These are phyloP conservation scores for Eupithecia abbreviata DNA, from an alignment of 2,888 invertebrate species.

Conservation along the genomic window DNA sequence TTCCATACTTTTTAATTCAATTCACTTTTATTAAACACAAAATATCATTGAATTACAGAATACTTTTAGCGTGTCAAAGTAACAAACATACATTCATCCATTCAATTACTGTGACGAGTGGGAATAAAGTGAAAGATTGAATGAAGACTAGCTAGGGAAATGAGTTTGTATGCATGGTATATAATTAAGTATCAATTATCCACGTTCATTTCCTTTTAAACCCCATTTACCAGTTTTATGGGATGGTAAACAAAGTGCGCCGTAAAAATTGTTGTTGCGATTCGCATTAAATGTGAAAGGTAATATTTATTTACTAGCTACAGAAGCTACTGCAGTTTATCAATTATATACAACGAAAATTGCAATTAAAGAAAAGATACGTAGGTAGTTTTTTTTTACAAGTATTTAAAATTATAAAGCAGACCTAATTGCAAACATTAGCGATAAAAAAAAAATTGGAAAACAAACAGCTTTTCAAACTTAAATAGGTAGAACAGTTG, in stretches of 20 bases:
- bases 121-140: neutral
- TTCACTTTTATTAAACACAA: no score
- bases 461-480: no score
- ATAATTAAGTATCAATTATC: slow-evolving; percentile 8
- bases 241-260: slow-evolving; percentile 36
- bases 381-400: no score
- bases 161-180: neutral
- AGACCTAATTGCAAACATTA: no score
- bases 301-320: slow-evolving; percentile 23
- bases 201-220: slow-evolving; percentile 31
- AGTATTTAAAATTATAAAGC: no score
- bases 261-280: slow-evolving; percentile 28
- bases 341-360: neutral
- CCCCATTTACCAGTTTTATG: slow-evolving; percentile 36
- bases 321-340: slow-evolving; percentile 1
- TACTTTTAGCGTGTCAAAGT: neutral
- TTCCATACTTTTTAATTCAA: neutral
- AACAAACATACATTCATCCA: neutral
- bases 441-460: no score
- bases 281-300: slow-evolving; percentile 16
- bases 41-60: no score
- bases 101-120: neutral
- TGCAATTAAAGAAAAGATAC: no score
- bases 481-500: no score
- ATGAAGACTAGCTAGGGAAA: neutral